These are phyloP conservation scores for Perca flavescens DNA, from an alignment of 2,113 vertebrate species.

Conservation along the genomic window DNA sequence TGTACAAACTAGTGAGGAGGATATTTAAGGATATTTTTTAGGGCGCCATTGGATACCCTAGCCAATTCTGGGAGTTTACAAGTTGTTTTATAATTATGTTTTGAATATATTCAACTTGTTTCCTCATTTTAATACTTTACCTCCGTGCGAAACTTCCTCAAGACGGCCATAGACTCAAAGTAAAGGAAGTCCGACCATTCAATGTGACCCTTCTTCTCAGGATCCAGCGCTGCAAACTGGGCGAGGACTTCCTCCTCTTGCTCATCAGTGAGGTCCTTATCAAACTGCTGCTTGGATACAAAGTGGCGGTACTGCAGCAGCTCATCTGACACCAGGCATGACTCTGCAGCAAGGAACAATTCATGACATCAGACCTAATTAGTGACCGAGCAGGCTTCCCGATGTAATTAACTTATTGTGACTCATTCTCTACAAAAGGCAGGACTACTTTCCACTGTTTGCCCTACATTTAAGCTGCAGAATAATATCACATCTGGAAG, in stretches of 20 bases:
- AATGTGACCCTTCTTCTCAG: constrained; percentile 90
- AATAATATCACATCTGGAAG: constrained; percentile 7
- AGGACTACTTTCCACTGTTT: constrained; percentile 20
- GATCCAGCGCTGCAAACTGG: constrained; percentile 93
- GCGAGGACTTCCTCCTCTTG: constrained; percentile 90
- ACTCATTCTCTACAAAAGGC: constrained; percentile 35
- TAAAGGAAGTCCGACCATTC: constrained; percentile 96
- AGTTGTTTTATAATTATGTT: background rate
- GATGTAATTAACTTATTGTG: constrained; percentile 53
- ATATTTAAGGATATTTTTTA: background rate
- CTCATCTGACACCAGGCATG: constrained; percentile 92
- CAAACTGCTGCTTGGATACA: constrained; percentile 90
- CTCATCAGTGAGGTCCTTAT: constrained; percentile 87
- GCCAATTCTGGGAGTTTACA: background rate
- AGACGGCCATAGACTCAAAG: constrained; percentile 91
- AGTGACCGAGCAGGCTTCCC: constrained; percentile 34
- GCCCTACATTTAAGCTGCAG: background rate
- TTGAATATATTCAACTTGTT: background rate
- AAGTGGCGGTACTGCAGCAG: constrained; percentile 95
- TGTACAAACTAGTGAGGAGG: background rate
- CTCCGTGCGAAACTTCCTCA: constrained; percentile 92
- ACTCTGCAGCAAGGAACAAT: constrained; percentile 83
- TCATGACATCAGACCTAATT: constrained; percentile 58
- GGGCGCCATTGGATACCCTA: background rate
- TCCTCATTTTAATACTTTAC: constrained; percentile 73